Percentiles rank a stretch among this genome's conserved stretches.
Evolutionary conservation across 2,113 vertebrate species (phyloP).

Genomic region (Cisticola juncidis): DNA sequence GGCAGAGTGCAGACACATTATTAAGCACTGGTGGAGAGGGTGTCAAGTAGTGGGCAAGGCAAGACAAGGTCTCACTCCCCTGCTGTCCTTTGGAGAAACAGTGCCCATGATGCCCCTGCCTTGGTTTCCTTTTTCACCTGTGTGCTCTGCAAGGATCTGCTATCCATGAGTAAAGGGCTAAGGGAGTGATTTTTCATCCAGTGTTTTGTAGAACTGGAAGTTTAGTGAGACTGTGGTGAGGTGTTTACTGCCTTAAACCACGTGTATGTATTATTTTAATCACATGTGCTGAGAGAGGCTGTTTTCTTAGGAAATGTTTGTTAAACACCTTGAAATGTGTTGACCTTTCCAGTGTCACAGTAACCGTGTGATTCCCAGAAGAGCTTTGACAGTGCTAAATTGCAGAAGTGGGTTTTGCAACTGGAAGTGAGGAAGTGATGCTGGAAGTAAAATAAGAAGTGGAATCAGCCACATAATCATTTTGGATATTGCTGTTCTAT

Average conservation of each 20-base stretch:
- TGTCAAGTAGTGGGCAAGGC: background rate
- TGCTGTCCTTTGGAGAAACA: background rate
- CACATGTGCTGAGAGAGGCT: background rate
- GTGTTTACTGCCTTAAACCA: background rate
- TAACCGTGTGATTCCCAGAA: background rate
- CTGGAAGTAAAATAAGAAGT: constrained; percentile 42
- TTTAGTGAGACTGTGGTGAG: background rate
- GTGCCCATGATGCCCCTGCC: background rate
- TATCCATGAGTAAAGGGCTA: background rate
- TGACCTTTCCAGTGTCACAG: background rate
- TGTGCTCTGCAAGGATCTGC: background rate
- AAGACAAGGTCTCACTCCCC: background rate
- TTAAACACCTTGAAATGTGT: background rate
- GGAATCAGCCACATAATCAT: background rate
- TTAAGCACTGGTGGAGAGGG: background rate
- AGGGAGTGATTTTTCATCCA: background rate
- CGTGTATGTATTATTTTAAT: background rate
- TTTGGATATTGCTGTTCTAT: background rate
- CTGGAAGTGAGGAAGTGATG: background rate
- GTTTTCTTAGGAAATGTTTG: background rate
- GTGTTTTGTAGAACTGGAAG: background rate
- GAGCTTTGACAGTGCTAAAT: background rate
- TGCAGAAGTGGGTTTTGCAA: constrained; percentile 39
- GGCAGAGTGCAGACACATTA: background rate
- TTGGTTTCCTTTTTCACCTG: background rate